Conservation (phyloP, 1,140 invertebrate species). For the Hermetia illucens region DNA sequence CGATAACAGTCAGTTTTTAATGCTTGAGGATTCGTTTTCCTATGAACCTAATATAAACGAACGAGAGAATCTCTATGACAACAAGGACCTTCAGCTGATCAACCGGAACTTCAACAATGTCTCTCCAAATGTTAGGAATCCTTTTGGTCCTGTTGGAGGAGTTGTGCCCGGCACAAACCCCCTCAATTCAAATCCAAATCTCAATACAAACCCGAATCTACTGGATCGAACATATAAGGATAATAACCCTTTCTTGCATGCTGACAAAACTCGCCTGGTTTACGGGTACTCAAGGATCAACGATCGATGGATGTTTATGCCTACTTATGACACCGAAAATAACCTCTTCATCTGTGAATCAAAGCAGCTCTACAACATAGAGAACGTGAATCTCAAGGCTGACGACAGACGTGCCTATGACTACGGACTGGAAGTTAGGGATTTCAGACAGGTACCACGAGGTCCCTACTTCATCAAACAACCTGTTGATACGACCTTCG, state of each 20-base stretch:
- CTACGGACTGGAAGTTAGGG: slow-evolving; percentile 62
- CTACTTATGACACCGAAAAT: slow-evolving; percentile 58
- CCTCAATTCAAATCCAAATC: not conserved
- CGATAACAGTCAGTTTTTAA: slow-evolving; percentile 59
- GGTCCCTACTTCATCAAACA: slow-evolving; percentile 82
- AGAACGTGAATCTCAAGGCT: slow-evolving; percentile 31
- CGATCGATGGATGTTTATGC: slow-evolving; percentile 71
- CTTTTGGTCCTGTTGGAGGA: not conserved
- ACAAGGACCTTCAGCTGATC: too few relatives aligned
- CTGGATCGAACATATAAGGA: slow-evolving; percentile 2
- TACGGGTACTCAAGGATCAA: slow-evolving; percentile 54
- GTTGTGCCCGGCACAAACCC: not conserved
- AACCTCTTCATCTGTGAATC: slow-evolving; percentile 84
- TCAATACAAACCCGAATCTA: not conserved
- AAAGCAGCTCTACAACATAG: slow-evolving; percentile 49
- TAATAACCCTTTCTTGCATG: not conserved
- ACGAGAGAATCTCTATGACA: slow-evolving; percentile 24
- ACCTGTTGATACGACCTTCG: slow-evolving; percentile 68
- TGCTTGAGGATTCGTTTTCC: slow-evolving; percentile 72
- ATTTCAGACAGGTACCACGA: slow-evolving; percentile 64
- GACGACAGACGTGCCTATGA: slow-evolving; percentile 67
- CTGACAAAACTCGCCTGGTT: slow-evolving; percentile 36
- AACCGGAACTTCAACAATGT: too few relatives aligned
- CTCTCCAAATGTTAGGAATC: not conserved
- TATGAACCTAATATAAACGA: slow-evolving; percentile 29